A percentile compares a stretch with the other conserved stretches of the same genome.
phyloP scores from a whole-genome alignment of 1,140 invertebrate species.

The Drosophila repleta region DNA sequence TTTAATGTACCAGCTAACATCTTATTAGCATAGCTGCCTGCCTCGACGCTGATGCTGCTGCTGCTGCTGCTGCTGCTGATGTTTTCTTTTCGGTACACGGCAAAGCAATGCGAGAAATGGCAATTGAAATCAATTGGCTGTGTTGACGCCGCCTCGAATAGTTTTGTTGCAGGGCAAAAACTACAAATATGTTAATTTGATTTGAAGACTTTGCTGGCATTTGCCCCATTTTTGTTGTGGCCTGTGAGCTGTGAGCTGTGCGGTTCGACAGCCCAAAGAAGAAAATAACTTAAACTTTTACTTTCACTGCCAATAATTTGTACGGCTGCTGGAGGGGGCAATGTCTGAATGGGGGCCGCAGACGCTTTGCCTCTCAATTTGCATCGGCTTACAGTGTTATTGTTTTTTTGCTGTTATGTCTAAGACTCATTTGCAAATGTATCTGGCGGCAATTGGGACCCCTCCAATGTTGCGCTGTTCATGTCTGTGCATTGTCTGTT shows the following conservation, averaged over 20 bases:
- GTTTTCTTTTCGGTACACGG: slow-evolving; percentile 4
- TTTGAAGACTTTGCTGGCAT: slow-evolving; percentile 15
- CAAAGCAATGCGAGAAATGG: slow-evolving; percentile 27
- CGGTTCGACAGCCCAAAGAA: slow-evolving; percentile 68
- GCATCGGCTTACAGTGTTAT: slow-evolving; percentile 51
- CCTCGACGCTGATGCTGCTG: neutral
- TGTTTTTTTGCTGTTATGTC: slow-evolving; percentile 44
- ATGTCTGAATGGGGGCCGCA: slow-evolving; percentile 30
- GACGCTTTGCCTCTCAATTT: slow-evolving; percentile 64
- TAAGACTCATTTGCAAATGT: slow-evolving; percentile 75
- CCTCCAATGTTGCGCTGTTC: neutral
- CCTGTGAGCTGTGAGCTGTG: slow-evolving; percentile 6
- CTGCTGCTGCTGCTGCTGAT: no score
- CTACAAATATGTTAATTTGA: slow-evolving; percentile 43
- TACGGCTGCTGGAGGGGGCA: slow-evolving; percentile 26
- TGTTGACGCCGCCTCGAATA: slow-evolving; percentile 24
- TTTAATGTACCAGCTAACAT: neutral
- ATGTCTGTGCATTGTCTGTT: slow-evolving; percentile 60
- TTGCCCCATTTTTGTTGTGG: slow-evolving; percentile 11
- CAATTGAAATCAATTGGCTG: slow-evolving; percentile 36
- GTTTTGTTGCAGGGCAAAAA: slow-evolving; percentile 19
- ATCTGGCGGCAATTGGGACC: slow-evolving; percentile 73
- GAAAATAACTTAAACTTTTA: slow-evolving; percentile 76
- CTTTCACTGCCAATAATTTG: slow-evolving; percentile 81
- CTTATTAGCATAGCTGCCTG: neutral